Base-by-base conservation (phyloP, 2,113 vertebrate genomes). In the Platanista minor region DNA sequence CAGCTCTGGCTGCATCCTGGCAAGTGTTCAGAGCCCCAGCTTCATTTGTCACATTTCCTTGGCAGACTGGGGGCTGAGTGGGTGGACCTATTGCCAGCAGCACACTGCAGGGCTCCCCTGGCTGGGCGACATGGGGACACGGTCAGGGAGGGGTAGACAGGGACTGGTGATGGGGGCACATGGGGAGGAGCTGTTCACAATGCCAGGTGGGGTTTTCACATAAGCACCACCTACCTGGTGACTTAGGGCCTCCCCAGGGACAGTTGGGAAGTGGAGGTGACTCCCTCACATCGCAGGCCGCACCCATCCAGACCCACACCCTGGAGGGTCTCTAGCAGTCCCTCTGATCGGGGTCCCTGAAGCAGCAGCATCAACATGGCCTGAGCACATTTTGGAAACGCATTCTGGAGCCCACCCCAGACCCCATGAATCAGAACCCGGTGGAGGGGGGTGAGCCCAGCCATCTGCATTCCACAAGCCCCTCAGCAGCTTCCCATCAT, bases 31-130 rank as follows among this genome's bases (percentile, higher is more conserved):
- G 84, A 75, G 54, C 33, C 61, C 91, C n/a, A 41, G 95, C 94
- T 52, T 72, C 18, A 2, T 83, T 9, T 17, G 83, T 75, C 64
- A 52, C 90, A 77, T 87, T 97, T 80, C 94, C 90, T 87, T 59
- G 72, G 97, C 95, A 96, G 87, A 36, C 59, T 12, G 15, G 54
- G 41, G 61, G 29, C 75, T 0, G 1, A 93, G 86, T 41, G 4
- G 20, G 49, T 29, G 2, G n/a, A 39, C 66, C 20, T 1, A 0
- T 23, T 59, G 78, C 87, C 92, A 77, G 90, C 29, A 61, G 64
- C 39, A 10, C 10, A 29, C 86, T 46, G 52, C 3, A 36, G 66
- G 3, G 69, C 52, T 78, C 4, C 61, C 59, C 66, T 8, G 71
- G 84, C 54, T 64, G 61, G 80, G 93, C 2, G 0, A 94, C 14